Percentiles rank a stretch among this genome's conserved stretches.
Conservation (phyloP, 2,888 invertebrate species). For the Antheraea yamamai region DNA sequence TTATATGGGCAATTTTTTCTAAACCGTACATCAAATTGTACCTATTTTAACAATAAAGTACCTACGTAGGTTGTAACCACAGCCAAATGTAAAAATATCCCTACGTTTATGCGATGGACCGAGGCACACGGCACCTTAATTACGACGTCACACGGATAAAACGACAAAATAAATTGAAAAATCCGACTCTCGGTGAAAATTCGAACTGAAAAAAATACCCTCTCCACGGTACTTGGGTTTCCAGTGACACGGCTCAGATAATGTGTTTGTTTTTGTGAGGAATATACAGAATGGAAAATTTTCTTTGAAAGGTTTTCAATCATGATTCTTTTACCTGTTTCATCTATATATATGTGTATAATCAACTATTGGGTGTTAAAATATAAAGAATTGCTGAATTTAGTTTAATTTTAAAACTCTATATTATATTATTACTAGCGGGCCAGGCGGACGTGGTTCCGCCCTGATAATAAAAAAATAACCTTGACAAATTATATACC, state of each 20-base stretch:
- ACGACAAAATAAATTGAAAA: constrained; percentile 78
- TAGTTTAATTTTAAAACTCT: no score
- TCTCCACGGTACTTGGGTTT: constrained; percentile 63
- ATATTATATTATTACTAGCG: no score
- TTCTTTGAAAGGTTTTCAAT: not conserved
- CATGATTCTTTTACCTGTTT: constrained; percentile 42
- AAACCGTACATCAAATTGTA: not conserved
- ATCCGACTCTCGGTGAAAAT: constrained; percentile 70
- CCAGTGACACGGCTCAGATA: constrained; percentile 66
- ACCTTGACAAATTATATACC: no score
- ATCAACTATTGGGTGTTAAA: not conserved
- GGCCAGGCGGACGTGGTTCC: no score
- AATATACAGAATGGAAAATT: constrained; percentile 55
- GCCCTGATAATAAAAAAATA: no score
- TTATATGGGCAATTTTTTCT: not conserved
- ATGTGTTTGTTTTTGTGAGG: constrained; percentile 74
- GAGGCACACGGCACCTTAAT: constrained; percentile 61
- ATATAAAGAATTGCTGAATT: no score
- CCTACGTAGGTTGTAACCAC: constrained; percentile 27
- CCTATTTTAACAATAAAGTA: not conserved
- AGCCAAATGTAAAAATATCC: constrained; percentile 54
- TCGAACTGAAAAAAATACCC: constrained; percentile 63
- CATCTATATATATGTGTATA: not conserved
- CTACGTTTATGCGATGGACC: constrained; percentile 62
- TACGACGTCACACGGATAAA: constrained; percentile 74